Evolutionary conservation across 1,140 invertebrate genomes (phyloP), one percentile per base, ranked within the genome.

Genomic region (Apis mellifera): DNA sequence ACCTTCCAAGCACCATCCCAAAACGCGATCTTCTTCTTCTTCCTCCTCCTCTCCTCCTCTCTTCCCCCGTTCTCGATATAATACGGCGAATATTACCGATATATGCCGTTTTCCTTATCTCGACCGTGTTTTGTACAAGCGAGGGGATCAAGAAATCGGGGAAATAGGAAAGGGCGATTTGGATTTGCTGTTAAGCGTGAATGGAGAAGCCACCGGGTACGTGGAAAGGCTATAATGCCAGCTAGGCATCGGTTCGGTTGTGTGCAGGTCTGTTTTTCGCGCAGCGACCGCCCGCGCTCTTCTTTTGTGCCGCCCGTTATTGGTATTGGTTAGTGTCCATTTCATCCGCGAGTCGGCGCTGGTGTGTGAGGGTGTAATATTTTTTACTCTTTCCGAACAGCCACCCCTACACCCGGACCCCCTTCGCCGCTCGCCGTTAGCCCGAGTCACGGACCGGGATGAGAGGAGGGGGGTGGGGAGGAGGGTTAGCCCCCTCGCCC

Each of bases 331-430:
- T 90, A 90, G 90, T 91, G 91, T 89, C 88, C 90, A 90, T 93
- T 93, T 91, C 88, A 92, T 90, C 90, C 90, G 87, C 90, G 90
- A 91, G 88, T 90, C 85, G 89, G 88, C 90, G 91, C 87, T 89
- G 90, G 88, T 92, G 89, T 91, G 89, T 88, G 90, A 90, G 91
- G 90, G 90, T 92, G 92, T 94, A 93, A 94, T 94, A 93, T 94
- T 93, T 93, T 92, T 93, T 94, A 90, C 91, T 91, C 89, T 92
- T 91, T 90, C 88, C 89, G 90, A 92, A 90, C 90, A 87, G 82
- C 79, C 81, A 85, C 81, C 83, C 79, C 86, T 78, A 76, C 62
- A 79, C 57, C 73, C 50, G 59, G 32, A 42, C 32, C 68, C 69
- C 9, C 32, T 70, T 32, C 26, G 17, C 81, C 71, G 72, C 76